Evolutionary conservation across 2,888 invertebrate species (phyloP).

Genomic region (Himalopsyche japonica): DNA sequence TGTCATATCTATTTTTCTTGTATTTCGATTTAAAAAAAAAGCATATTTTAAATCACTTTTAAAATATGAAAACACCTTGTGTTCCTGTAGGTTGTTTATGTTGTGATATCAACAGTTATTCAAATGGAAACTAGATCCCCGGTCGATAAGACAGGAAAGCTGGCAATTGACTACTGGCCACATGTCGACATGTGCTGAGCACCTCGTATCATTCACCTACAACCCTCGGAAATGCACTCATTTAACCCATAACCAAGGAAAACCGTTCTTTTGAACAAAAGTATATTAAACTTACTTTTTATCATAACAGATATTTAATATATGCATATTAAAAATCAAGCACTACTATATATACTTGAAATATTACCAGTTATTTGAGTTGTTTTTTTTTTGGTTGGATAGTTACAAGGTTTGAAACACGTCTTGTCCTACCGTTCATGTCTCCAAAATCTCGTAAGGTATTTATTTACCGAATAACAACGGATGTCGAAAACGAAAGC

Average conservation of each 20-base stretch:
- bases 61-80: neutral
- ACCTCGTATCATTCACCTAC: neutral
- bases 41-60: neutral
- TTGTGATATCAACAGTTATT: neutral
- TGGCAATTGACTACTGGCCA: neutral
- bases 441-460: neutral
- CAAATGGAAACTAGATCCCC: neutral
- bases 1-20: too few species aligned
- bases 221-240: neutral
- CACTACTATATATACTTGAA: too few species aligned
- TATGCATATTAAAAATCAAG: too few species aligned
- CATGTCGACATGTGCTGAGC: neutral
- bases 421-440: neutral
- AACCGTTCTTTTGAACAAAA: neutral
- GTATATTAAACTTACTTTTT: too few species aligned
- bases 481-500: neutral
- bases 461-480: too few species aligned
- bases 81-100: neutral
- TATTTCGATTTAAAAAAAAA: too few species aligned
- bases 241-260: neutral
- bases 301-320: too few species aligned
- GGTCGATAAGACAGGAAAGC: neutral
- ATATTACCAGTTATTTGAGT: too few species aligned
- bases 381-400: neutral
- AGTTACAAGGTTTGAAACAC: neutral